These are phyloP conservation scores for Rugalucina vietnamica DNA, from an alignment of 2,888 invertebrate genomes.

Conservation along the genomic window DNA sequence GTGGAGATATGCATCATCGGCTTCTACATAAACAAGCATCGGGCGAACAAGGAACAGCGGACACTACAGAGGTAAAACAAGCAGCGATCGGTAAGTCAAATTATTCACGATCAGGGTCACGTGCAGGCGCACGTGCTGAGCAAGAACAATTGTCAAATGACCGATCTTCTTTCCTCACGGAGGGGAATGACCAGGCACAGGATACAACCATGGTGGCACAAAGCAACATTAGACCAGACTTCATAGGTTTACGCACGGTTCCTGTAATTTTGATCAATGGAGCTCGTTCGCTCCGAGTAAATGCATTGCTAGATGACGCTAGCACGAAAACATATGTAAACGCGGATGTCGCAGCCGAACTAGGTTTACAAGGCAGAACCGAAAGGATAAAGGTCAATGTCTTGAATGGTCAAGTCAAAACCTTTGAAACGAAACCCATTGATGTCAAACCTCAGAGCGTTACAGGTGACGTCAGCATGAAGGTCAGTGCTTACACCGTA, in stretches of 20 bases:
- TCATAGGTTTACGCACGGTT: conserved; percentile 20
- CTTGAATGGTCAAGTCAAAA: conserved; percentile 11
- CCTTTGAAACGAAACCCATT: conserved; percentile 4
- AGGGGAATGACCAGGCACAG: not conserved
- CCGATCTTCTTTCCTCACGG: not conserved
- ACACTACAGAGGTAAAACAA: not conserved
- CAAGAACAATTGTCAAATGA: not conserved
- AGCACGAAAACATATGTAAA: conserved; percentile 21
- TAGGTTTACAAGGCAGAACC: not conserved
- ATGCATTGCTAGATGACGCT: conserved; percentile 34
- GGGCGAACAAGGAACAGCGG: not conserved
- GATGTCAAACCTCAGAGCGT: not conserved
- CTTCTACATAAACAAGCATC: conserved; percentile 15
- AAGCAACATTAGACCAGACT: not conserved
- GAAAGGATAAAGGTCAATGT: not conserved
- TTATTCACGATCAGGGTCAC: not conserved
- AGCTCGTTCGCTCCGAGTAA: not conserved
- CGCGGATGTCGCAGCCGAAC: conserved; percentile 5
- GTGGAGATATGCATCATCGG: conserved; percentile 25
- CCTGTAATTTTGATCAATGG: conserved; percentile 13
- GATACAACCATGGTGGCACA: not conserved
- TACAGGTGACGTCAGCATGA: not conserved
- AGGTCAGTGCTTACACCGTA: not conserved
- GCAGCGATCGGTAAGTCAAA: too few species aligned
- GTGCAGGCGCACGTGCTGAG: not conserved